Evolutionary conservation across 2,113 vertebrate species (phyloP), one percentile per base, ranked within the genome.

Genomic region (Erythrolamprus reginae): DNA sequence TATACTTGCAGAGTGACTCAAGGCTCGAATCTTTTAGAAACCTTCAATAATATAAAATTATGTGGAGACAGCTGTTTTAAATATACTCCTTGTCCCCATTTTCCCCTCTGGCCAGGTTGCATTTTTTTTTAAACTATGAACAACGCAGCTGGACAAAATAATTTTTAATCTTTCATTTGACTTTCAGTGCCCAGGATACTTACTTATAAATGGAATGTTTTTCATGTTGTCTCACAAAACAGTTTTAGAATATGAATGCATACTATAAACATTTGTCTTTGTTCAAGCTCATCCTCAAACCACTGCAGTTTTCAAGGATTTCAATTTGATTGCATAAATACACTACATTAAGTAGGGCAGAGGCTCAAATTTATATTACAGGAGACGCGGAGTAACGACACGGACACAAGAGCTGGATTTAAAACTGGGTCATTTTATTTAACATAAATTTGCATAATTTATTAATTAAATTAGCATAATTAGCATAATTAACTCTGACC

Each of bases 21-120:
- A 93, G 88, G 89, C 92, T 92, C 90, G 95, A 95, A 94, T 38
- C 93, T 97, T 96, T 96, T 91, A 94, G 91, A 97, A 96, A 95
- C 95, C 90, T 93, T 94, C 94, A 93, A 93, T 95, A 96, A 90
- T 93, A 86, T 94, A 95, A 95, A 92, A 92, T 96, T 96, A 94
- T 96, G 93, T 95, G 95, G 93, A 95, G 96, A 96, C 91, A 96
- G 94, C 93, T 94, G 95, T 94, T 94, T 89, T 92, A 95, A 95
- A 94, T 96, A 91, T 93, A 95, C 96, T 95, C 95, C 89, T 95
- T 70, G 28, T 92, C 38, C 21, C 9, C 0, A 26, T 28, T 33
- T 48, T 19, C 24, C 45, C n/a, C 38, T 15, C 24, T 15, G 10
- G 17, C 15, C 61, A 90, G 87, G 61, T 96, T 97, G 95, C 85